These are phyloP conservation scores for Todus mexicanus DNA, from an alignment of 2,797 vertebrate species.

Conservation along the genomic window DNA sequence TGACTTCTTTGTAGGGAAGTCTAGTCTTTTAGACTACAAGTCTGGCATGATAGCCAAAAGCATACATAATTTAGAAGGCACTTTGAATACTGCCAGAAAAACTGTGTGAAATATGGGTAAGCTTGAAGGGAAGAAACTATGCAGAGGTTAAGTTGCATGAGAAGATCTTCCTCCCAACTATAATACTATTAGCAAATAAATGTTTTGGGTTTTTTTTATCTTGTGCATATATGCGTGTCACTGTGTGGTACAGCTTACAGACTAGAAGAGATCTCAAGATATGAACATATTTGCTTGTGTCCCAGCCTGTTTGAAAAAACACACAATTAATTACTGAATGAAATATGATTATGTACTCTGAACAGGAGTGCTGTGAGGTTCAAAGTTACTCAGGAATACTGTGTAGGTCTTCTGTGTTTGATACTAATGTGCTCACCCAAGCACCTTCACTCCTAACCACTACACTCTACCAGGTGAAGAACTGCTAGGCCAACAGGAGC, in stretches of 20 bases:
- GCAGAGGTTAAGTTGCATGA: not conserved
- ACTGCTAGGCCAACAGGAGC: not conserved
- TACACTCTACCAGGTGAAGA: not conserved
- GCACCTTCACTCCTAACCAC: not conserved
- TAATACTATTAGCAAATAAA: not conserved
- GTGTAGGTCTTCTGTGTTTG: not conserved
- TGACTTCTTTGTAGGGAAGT: not conserved
- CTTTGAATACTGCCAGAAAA: constrained; percentile 22
- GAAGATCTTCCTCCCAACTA: not conserved
- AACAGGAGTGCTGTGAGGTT: not conserved
- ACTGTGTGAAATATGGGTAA: not conserved
- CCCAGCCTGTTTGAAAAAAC: not conserved
- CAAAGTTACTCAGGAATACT: not conserved
- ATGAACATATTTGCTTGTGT: not conserved
- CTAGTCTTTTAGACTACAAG: constrained; percentile 15
- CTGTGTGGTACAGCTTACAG: not conserved
- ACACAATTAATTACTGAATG: not conserved
- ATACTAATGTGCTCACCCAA: not conserved
- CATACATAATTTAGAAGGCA: constrained; percentile 47
- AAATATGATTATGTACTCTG: not conserved
- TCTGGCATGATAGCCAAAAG: constrained; percentile 33
- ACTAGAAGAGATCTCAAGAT: not conserved
- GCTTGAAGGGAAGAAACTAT: not conserved
- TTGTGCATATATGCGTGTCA: not conserved
- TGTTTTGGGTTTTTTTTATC: not conserved